Base-by-base conservation (phyloP, 2,113 vertebrate genomes). In the Phyllopteryx taeniolatus region DNA sequence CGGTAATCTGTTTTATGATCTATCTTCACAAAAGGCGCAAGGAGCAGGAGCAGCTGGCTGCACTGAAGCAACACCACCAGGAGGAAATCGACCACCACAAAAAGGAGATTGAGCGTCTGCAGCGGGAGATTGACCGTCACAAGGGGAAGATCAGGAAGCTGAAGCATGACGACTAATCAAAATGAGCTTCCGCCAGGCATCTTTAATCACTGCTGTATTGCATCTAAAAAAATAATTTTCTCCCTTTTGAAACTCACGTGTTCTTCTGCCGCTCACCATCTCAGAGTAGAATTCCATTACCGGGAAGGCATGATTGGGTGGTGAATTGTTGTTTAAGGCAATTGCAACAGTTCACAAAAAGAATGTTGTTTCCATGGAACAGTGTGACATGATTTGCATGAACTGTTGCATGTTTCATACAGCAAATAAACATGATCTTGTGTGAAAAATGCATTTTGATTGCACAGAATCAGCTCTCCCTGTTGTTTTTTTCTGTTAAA, bases 91-190 rank as follows among this genome's bases (percentile, higher is more conserved):
- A 80, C 8, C 93, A 96, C 80, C 94, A 95, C 79, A 90, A 92
- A 76, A 92, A 93, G 71, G 95, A 96, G 87, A 96, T 97, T 12
- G 93, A 96, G 43, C 94, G 93, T 1, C 87, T 98, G 85, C 95
- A 96, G 83, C 94, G 94, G 0, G 96, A 96, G 77, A 96, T 97
- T 0, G 95, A 96, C 74, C 94, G 95, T 1, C 95, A 95, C 68
- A 96, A 96, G 92, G 73, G 90, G 63, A 95, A 94, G 77, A 96
- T 98, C 82, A 93, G 93, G 78, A 82, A 91, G 44, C 91, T 98
- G 44, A 93, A 94, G 72, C 19, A 91, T 2, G 90, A 90, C 0
- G 91, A 94, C 83, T 92, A 91, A 80, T 51, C 33, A 20, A 42
- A 59, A 70, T 14, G 3, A n/a, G 27, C 54, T 74, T 0, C 51